A percentile compares a stretch with the other conserved stretches of the same genome.
These are phyloP conservation scores for Nemapogon koenigi DNA, from an alignment of 2,888 invertebrate genomes.

Conservation along the genomic window DNA sequence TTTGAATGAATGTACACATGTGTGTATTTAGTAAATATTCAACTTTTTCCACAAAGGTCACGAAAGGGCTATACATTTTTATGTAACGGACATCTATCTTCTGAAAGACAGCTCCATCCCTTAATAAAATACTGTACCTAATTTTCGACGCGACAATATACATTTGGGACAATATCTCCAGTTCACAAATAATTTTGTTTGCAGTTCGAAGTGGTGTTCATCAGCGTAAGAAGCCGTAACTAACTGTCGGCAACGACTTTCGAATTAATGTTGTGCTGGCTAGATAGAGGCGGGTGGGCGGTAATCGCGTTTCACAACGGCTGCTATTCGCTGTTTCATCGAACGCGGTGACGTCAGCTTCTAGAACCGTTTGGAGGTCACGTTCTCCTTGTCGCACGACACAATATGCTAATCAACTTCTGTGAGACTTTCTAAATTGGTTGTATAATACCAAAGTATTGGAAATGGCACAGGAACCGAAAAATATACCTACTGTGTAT, in stretches of 20 bases:
- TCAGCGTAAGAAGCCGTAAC: slow-evolving; percentile 53
- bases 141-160: slow-evolving; percentile 52
- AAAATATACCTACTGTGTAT: too few relatives aligned
- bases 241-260: slow-evolving; percentile 60
- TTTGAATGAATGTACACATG: too few relatives aligned
- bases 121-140: slow-evolving; percentile 51
- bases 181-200: slow-evolving; percentile 43
- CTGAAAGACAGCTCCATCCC: background rate
- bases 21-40: too few relatives aligned
- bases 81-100: background rate
- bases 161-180: slow-evolving; percentile 50
- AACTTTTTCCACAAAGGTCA: background rate
- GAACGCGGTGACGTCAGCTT: slow-evolving; percentile 56
- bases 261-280: slow-evolving; percentile 45
- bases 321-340: slow-evolving; percentile 43
- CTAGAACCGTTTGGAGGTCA: slow-evolving; percentile 40
- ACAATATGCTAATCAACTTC: too few relatives aligned
- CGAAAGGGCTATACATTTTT: too few relatives aligned
- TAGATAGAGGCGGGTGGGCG: slow-evolving; percentile 52
- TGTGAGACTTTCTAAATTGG: too few relatives aligned
- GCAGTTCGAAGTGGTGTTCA: slow-evolving; percentile 47
- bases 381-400: too few relatives aligned
- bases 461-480: too few relatives aligned
- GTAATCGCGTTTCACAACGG: slow-evolving; percentile 64
- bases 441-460: too few relatives aligned